Base-by-base conservation (phyloP, 2,888 invertebrate genomes). In the Apamea crenata region DNA sequence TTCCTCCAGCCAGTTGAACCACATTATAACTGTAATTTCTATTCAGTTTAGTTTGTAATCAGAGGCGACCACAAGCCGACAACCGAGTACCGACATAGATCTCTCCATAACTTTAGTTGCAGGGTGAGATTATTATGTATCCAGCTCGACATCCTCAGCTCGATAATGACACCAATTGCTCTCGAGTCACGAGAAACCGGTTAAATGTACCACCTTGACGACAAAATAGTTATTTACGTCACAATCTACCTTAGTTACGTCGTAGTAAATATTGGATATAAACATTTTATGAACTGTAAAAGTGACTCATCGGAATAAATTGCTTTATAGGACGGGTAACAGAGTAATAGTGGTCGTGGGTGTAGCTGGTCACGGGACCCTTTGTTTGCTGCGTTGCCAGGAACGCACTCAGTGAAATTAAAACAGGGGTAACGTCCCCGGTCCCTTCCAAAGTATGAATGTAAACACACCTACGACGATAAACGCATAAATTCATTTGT, bases 371-470 rank as follows among this genome's bases (percentile, higher is more conserved):
- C 95, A 92, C 90, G 90, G 94, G 95, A 93, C 96, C 95, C 96
- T 96, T 95, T 96, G 96, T 96, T 96, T 95, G 93, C 92, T 88
- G 92, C 94, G 94, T 94, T 92, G 94, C 94, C 94, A 92, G 95
- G 95, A 95, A 94, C 93, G 95, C 96, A 96, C 96, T 97, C 93
- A 95, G 96, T 92, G 90, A 96, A 96, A 96, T 97, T 96, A 96
- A 96, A 95, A 91, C 87, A 80, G 65, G 95, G 94, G 94, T 93
- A 94, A 92, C 91, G 94, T 91, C 93, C 94, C 90, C 85, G 63
- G 80, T 80, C 87, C 91, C 90, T 88, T 88, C 87, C 69, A 90
- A 92, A 91, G 89, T 90, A 91, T 85, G 75, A 72, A 79, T 82
- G 80, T 81, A 87, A 81, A 81, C 79, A 82, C 77, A 72, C 82